Evolutionary conservation across 2,797 vertebrate genomes (phyloP).

Genomic region (Chrosomus eos): DNA sequence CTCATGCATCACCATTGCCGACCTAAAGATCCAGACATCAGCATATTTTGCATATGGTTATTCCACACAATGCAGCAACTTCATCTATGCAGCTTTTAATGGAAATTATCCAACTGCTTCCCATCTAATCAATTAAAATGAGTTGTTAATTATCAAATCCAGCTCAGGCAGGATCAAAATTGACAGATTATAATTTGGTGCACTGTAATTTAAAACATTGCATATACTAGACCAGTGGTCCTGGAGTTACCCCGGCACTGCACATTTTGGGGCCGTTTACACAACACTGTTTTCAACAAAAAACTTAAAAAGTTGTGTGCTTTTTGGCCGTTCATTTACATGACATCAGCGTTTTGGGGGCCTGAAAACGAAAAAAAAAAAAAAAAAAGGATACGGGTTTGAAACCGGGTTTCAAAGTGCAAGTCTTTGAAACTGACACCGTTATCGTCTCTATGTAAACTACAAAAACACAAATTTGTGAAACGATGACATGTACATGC

Average conservation of each 20-base stretch:
- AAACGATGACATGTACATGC: neutral
- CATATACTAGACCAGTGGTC: neutral
- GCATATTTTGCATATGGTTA: neutral
- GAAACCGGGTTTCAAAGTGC: too few relatives aligned
- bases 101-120: neutral
- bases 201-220: neutral
- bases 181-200: neutral
- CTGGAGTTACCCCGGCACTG: neutral
- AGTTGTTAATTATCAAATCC: neutral
- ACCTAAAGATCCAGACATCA: neutral
- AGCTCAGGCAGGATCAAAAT: neutral
- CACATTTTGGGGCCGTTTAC: neutral
- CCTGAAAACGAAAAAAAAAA: neutral
- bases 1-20: neutral
- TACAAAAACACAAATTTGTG: neutral
- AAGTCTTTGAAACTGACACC: neutral
- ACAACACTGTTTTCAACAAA: neutral
- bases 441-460: neutral
- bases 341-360: neutral
- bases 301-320: too few relatives aligned
- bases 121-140: neutral
- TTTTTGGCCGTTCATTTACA: too few relatives aligned
- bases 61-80: slow-evolving; percentile 9
- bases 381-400: too few relatives aligned
- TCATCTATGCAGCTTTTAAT: neutral